Evolutionary conservation across 30 jellyfish, hydroid and myxozoan species (phyloP).

Genomic region (Catostylus mosaicus): DNA sequence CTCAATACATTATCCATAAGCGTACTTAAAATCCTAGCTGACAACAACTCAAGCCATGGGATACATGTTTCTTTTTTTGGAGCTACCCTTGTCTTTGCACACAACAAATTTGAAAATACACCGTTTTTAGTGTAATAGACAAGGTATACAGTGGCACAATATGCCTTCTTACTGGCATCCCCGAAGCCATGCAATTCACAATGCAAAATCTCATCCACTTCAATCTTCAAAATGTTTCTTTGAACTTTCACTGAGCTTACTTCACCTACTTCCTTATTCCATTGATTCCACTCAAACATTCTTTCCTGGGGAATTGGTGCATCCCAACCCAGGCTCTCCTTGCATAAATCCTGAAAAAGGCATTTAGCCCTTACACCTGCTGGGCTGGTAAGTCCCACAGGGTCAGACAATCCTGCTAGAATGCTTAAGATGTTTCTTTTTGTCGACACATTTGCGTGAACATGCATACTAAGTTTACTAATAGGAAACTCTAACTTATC

Average conservation of each 20-base stretch:
- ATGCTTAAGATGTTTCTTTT: background rate
- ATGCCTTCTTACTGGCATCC: conserved; percentile 62
- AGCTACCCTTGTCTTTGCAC: conserved; percentile 49
- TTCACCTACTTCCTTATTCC: conserved; percentile 28
- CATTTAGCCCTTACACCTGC: conserved; percentile 7
- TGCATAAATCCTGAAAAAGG: conserved; percentile 34
- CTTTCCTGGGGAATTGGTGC: conserved; percentile 39
- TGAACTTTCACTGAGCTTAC: conserved; percentile 9
- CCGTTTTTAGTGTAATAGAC: conserved; percentile 28
- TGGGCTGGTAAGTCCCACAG: background rate
- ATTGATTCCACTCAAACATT: conserved; percentile 19
- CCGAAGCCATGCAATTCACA: conserved; percentile 65
- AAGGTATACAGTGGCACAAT: conserved; percentile 47
- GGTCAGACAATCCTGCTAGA: background rate
- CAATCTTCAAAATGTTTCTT: conserved; percentile 23
- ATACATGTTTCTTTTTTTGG: conserved; percentile 21
- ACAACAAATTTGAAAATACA: conserved; percentile 4
- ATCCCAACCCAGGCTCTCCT: conserved; percentile 48
- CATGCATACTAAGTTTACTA: background rate
- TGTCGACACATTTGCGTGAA: background rate
- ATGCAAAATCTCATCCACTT: conserved; percentile 35
- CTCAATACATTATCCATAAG: background rate
- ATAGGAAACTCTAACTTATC: background rate
- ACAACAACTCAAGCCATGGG: conserved; percentile 35
- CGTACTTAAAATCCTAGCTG: conserved; percentile 12